Conservation (phyloP, 1,140 invertebrate genomes). For the Archegozetes longisetosus region DNA sequence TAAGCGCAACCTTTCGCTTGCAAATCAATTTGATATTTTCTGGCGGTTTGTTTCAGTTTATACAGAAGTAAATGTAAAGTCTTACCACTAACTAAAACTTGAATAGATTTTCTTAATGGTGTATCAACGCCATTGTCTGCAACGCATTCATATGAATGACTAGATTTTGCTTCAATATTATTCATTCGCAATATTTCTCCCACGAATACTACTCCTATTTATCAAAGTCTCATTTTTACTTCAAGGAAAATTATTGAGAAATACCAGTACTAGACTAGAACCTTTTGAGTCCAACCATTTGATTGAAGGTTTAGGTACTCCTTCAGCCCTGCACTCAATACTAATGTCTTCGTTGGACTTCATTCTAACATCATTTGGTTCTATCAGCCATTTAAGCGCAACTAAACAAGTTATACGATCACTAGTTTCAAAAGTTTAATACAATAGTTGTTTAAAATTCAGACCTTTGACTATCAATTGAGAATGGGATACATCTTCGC, state of each 20-base stretch:
- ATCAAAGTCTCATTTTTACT: no score
- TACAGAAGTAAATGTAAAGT: no score
- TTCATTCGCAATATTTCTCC: no score
- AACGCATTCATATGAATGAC: constrained; percentile 11
- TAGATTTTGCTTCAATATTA: no score
- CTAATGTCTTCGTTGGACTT: constrained; percentile 61
- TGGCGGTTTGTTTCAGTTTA: neutral
- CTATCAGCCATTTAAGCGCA: no score
- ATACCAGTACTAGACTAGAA: constrained; percentile 1
- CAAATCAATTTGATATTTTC: no score
- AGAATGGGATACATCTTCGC: neutral
- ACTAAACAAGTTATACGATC: constrained; percentile 62
- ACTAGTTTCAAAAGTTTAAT: no score
- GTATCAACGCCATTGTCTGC: constrained; percentile 14
- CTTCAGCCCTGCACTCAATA: constrained; percentile 71
- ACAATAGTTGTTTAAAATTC: neutral
- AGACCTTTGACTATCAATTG: neutral
- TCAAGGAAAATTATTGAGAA: no score
- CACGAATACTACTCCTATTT: no score
- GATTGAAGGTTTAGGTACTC: constrained; percentile 66
- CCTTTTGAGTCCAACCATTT: constrained; percentile 44
- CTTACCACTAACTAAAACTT: constrained; percentile 15
- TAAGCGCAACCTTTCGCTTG: no score
- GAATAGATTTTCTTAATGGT: constrained; percentile 8
- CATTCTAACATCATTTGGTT: constrained; percentile 67